phyloP scores from a whole-genome alignment of 2,888 invertebrate genomes.

The Petrophora chlorosata region DNA sequence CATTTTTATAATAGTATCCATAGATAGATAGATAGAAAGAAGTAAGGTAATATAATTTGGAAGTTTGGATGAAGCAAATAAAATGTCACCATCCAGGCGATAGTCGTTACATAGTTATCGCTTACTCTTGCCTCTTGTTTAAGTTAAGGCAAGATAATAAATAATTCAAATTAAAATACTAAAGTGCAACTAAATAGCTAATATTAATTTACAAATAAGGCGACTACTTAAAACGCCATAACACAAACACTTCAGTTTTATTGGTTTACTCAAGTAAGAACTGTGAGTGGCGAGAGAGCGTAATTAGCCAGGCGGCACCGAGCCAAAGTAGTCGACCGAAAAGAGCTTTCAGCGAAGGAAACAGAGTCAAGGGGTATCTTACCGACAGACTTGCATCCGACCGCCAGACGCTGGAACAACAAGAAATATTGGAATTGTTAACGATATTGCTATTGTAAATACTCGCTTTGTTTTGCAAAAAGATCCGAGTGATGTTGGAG shows the following conservation, averaged over 20 bases:
- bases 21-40: no score
- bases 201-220: not conserved
- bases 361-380: slow-evolving; percentile 52
- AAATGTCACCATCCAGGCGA: no score
- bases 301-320: slow-evolving; percentile 57
- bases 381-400: slow-evolving; percentile 52
- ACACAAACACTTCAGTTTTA: slow-evolving; percentile 21
- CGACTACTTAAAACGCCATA: slow-evolving; percentile 8
- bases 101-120: no score
- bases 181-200: not conserved
- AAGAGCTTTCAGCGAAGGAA: slow-evolving; percentile 43
- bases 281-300: slow-evolving; percentile 38
- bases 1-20: no score
- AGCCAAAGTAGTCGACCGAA: slow-evolving; percentile 51
- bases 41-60: no score
- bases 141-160: no score
- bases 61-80: no score
- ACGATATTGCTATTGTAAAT: slow-evolving; percentile 15
- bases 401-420: slow-evolving; percentile 46
- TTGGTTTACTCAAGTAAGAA: slow-evolving; percentile 29
- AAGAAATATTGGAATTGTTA: slow-evolving; percentile 40
- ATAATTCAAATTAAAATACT: not conserved
- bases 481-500: not conserved
- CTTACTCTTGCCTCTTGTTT: no score
- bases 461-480: slow-evolving; percentile 3